Conservation (phyloP, 2,888 invertebrate genomes). For the Miltochrista miniata region DNA sequence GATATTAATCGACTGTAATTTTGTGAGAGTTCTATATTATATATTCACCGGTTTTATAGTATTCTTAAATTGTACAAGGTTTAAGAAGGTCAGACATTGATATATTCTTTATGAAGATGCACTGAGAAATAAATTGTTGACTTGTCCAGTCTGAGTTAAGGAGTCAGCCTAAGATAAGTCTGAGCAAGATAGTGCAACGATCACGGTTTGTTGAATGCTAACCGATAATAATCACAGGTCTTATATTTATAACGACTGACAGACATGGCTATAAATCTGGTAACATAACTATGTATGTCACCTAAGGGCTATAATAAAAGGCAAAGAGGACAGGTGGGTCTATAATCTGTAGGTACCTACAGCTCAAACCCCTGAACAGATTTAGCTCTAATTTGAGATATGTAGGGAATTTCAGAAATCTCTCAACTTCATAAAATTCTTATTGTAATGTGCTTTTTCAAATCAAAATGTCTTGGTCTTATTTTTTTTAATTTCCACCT, state of each 20-base stretch:
- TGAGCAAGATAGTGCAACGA: constrained; percentile 12
- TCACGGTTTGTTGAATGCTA: constrained; percentile 8
- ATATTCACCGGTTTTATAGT: constrained; percentile 1
- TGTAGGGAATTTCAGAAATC: too few species aligned
- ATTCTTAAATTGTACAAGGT: not conserved
- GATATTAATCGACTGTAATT: constrained; percentile 10
- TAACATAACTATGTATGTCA: too few species aligned
- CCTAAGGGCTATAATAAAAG: too few species aligned
- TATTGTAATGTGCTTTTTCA: constrained; percentile 4
- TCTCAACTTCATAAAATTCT: too few species aligned
- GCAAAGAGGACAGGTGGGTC: too few species aligned
- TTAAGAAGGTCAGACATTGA: not conserved
- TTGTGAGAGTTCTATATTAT: constrained; percentile 3
- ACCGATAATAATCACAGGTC: constrained; percentile 20
- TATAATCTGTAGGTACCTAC: too few species aligned
- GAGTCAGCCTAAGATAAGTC: constrained; percentile 10
- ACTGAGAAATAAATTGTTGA: not conserved
- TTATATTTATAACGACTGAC: constrained; percentile 17
- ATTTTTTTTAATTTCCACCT: too few species aligned
- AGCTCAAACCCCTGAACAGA: too few species aligned
- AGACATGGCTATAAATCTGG: too few species aligned
- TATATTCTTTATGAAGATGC: not conserved
- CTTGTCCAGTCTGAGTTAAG: not conserved
- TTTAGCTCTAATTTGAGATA: too few species aligned
- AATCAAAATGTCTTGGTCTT: too few species aligned